Base-by-base conservation (phyloP, 2,888 invertebrate genomes). In the Ochropleura plecta region DNA sequence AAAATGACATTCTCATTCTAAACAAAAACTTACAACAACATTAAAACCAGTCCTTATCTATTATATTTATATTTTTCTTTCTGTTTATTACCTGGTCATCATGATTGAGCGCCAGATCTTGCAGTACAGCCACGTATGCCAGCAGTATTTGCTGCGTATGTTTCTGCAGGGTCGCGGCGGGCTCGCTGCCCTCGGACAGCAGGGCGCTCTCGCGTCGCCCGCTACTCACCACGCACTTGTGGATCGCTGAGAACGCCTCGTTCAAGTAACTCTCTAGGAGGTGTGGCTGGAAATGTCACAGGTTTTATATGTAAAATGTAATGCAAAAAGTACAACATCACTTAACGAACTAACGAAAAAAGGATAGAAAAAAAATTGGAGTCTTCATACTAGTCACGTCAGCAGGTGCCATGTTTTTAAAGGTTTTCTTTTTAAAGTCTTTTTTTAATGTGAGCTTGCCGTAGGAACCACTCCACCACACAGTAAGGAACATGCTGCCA, bases 41-140 rank as follows among this genome's bases (percentile, higher is more conserved):
- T 49, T 16, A 7, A 49, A 16, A 5, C 49, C 16, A 30, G 30
- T 7, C 14, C 49, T 49, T 8, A 48, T 14, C 14, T 48, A 16
- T 49, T 14, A 49, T 30, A 30, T 30, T 30, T 30, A 30, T 30
- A 30, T 30, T 30, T 30, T 30, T 30, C 30, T 48, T 12, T 48
- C 3, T 20, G 1, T 48, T 69, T 1, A 0, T 53, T 83, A 95
- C 97, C 93, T 97, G 97, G 78, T 98, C 98, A 80, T 97, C 97
- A 53, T 97, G 97, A 6, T 82, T 73, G 8, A 88, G 68, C 2
- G 85, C 88, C 10, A 88, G 79, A 9, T 84, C 83, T 82, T 98
- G 97, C 82, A 99, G 95, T 76, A 98, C 98, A 75, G 97, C 96
- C 71, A 97, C 97, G 86, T 97, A 98, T 0, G 97, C 96, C 5